phyloP scores from a whole-genome alignment of 2,113 vertebrate genomes.

The Ophthalmotilapia sp. region DNA sequence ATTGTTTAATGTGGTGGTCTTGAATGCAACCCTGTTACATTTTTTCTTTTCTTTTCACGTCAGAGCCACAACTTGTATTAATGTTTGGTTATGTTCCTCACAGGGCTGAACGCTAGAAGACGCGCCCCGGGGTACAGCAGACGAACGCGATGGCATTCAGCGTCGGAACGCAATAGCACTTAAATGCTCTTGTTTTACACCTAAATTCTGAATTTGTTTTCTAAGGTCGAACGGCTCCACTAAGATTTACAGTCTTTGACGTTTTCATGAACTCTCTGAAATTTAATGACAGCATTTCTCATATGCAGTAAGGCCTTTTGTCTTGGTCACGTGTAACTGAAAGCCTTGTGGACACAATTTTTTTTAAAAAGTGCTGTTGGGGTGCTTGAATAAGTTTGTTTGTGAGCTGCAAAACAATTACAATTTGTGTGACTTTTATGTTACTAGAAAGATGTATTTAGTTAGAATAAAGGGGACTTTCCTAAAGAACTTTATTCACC shows the following conservation, averaged over 20 bases:
- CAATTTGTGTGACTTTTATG: conserved; percentile 36
- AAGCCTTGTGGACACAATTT: conserved; percentile 34
- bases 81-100: conserved; percentile 25
- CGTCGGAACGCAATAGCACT: conserved; percentile 35
- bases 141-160: neutral
- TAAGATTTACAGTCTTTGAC: conserved; percentile 46
- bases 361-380: conserved; percentile 30
- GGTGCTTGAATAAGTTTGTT: conserved; percentile 32
- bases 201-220: conserved; percentile 26
- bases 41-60: conserved; percentile 7
- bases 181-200: conserved; percentile 23
- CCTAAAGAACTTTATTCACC: conserved; percentile 52
- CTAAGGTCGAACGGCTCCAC: conserved; percentile 10
- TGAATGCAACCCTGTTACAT: conserved; percentile 43
- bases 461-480: conserved; percentile 65
- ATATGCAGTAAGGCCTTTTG: conserved; percentile 55
- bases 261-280: conserved; percentile 48
- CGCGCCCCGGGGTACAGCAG: neutral
- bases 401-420: conserved; percentile 39
- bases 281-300: conserved; percentile 46
- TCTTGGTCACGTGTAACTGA: conserved; percentile 25
- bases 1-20: conserved; percentile 50
- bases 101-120: conserved; percentile 18
- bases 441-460: conserved; percentile 59
- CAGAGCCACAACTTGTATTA: conserved; percentile 27